Evolutionary conservation across 2,797 vertebrate genomes (phyloP), one percentile per base, ranked within the genome.

Genomic region (Leptoclinus maculatus): DNA sequence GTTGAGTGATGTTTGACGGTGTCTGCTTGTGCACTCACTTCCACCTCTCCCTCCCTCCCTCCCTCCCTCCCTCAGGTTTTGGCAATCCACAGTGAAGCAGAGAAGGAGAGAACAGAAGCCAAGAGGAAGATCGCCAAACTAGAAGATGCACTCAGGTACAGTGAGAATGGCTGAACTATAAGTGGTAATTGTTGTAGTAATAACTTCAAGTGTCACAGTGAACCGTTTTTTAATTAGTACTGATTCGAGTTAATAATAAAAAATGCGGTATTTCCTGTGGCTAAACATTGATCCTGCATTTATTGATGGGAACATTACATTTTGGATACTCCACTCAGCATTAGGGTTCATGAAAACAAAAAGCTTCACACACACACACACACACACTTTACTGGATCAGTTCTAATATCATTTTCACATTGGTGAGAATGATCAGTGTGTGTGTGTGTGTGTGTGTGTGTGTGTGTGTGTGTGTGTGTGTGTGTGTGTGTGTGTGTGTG

Each of bases 111-210:
- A 86, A 89, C 70, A 6, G 94, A 95, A 32, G 84, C 94, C 78
- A 94, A 92, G 54, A 97, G 93, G 94, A 97, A 94, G 91, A 95
- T 95, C 47, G 83, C 32, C 60, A 96, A 92, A 82, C 90, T 97
- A 53, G 96, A 97, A 74, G 96, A 96, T 14, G 65, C 88, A 71
- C 89, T 98, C 89, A 97, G 95, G 98, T 99, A 93, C 53, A 74
- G 65, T 63, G 19, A 53, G 27, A 74, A 58, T 84, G 38, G 25
- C 34, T 8, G 51, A 71, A 43, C 1, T 2, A 4, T 58, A 70
- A 60, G 11, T 59, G n/a, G 12, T 34, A 19, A 53, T 69, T 66
- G 41, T 69, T 63, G 32, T 54, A 43, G 13, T 36, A 10, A 21
- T 41, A 13, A 19, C 27, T 56, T 63, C 2, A 4, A 54, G 16